These are phyloP conservation scores for Pilophorus perplexus DNA, from an alignment of 2,888 invertebrate genomes.

Conservation along the genomic window DNA sequence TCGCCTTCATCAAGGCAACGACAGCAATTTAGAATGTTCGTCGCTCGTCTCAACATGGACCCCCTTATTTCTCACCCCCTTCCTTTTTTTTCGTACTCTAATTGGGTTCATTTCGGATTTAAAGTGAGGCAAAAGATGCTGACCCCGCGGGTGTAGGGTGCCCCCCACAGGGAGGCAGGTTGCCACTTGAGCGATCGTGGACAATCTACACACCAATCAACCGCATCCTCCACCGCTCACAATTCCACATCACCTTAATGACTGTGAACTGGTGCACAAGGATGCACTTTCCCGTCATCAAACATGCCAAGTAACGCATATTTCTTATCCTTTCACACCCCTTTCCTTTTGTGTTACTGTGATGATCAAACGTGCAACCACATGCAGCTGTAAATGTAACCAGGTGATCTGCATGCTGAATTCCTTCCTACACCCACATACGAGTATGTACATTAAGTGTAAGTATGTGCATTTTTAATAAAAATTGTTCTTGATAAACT, in stretches of 20 bases:
- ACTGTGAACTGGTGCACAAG: conserved; percentile 15
- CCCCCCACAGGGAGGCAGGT: conserved; percentile 34
- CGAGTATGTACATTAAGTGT: too few species aligned
- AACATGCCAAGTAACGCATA: neutral
- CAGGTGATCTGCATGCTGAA: too few species aligned
- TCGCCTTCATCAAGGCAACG: conserved; percentile 30
- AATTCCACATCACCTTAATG: neutral
- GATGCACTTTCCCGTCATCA: neutral
- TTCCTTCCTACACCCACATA: too few species aligned
- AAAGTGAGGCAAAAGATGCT: neutral
- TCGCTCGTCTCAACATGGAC: conserved; percentile 15
- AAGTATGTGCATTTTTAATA: too few species aligned
- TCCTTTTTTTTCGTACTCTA: conserved; percentile 2
- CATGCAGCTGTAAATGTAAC: too few species aligned
- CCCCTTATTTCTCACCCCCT: neutral
- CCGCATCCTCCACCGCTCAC: conserved; percentile 10
- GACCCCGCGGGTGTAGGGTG: neutral
- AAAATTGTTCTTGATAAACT: too few species aligned
- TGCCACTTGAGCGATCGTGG: conserved; percentile 30
- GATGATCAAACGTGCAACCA: neutral
- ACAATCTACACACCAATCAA: conserved; percentile 31
- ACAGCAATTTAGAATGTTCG: conserved; percentile 27
- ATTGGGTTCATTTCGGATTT: conserved; percentile 19
- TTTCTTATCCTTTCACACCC: neutral
- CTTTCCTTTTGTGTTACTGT: neutral